Evolutionary conservation across 2,797 vertebrate genomes (phyloP).

Genomic region (Malurus splendens): DNA sequence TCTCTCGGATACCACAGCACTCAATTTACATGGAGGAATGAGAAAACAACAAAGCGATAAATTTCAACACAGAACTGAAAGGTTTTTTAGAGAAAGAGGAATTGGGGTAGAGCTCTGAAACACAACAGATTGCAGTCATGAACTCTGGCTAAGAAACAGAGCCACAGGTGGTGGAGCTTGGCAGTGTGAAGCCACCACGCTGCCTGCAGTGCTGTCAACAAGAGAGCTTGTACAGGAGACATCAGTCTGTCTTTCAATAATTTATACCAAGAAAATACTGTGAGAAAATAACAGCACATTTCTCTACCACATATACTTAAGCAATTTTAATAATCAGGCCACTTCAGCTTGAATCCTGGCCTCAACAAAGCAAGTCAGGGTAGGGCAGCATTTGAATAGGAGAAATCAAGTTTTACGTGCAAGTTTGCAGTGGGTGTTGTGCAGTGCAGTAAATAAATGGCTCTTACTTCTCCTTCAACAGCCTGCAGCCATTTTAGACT

Average conservation of each 20-base stretch:
- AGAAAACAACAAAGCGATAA: neutral
- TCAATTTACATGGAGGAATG: neutral
- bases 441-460: neutral
- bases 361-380: neutral
- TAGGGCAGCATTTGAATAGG: neutral
- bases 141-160: conserved; percentile 46
- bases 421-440: neutral
- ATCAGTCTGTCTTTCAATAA: neutral
- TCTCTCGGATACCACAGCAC: neutral
- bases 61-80: neutral
- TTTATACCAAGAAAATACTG: neutral
- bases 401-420: neutral
- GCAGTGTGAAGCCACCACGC: neutral
- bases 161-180: conserved; percentile 37
- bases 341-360: neutral
- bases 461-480: neutral
- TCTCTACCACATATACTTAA: neutral
- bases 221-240: neutral
- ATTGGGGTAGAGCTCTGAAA: neutral
- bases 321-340: neutral
- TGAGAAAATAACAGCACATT: neutral
- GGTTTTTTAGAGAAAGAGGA: neutral
- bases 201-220: neutral
- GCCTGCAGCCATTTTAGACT: neutral
- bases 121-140: conserved; percentile 37